Evolutionary conservation across 1,140 invertebrate genomes (phyloP).

Genomic region (Drosophila azteca): DNA sequence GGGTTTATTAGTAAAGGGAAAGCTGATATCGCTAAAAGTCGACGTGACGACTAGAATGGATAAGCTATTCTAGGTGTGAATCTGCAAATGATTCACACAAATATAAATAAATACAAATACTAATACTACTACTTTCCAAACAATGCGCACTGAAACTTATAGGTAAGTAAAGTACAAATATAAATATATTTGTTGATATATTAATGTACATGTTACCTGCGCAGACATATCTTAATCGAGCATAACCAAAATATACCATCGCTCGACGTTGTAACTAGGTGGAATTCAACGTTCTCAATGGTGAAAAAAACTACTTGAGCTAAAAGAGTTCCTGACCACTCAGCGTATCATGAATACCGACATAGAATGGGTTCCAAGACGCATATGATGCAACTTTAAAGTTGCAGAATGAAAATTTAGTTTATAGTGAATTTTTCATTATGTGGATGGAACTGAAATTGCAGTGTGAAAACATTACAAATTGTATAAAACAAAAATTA

Average conservation of each 20-base stretch:
- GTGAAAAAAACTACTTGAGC: constrained; percentile 12
- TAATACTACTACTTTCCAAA: too few relatives aligned
- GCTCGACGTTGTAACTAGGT: constrained; percentile 12
- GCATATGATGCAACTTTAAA: constrained; percentile 7
- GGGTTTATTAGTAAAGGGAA: too few relatives aligned
- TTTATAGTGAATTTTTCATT: too few relatives aligned
- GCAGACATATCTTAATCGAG: constrained; percentile 6
- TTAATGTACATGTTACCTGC: not conserved
- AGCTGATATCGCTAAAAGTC: not conserved
- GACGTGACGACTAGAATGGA: constrained; percentile 17
- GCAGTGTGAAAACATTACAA: too few relatives aligned
- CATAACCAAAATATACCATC: constrained; percentile 19
- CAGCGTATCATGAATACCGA: not conserved
- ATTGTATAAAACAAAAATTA: too few relatives aligned
- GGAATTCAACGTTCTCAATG: constrained; percentile 23
- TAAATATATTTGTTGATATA: not conserved
- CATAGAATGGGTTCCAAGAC: constrained; percentile 21
- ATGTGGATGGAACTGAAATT: too few relatives aligned
- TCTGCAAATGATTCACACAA: constrained; percentile 16
- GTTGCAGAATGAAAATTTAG: constrained; percentile 4
- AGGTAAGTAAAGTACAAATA: constrained; percentile 17
- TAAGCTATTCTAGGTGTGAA: constrained; percentile 27
- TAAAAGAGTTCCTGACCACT: constrained; percentile 15
- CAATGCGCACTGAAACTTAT: constrained; percentile 1
- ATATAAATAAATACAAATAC: constrained; percentile 16